Evolutionary conservation across 2,113 vertebrate genomes (phyloP), one percentile per base, ranked within the genome.

Genomic region (Verasper variegatus): DNA sequence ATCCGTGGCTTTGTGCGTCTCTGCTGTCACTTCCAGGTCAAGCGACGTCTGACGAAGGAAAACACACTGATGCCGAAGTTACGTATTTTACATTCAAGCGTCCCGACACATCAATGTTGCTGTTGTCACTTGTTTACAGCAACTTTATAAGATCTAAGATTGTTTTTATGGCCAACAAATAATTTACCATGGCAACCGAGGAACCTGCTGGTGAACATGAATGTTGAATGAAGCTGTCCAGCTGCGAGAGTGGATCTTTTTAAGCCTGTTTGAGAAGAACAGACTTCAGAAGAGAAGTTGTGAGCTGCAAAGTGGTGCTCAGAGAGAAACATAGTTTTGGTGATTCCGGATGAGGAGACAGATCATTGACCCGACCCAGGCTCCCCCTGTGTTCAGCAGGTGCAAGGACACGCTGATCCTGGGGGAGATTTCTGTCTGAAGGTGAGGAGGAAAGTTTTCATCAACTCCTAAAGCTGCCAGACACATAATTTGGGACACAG

Each of bases 401-500:
- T 64, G 40, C 45, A 65, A 27, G 24, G 69, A 71, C 80, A 58
- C 62, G 12, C 47, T 56, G 55, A 68, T 66, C 54, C 76, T 26
- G 24, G 65, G 59, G 23, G 20, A 79, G 72, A 69, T 60, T 61
- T 57, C 75, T 5, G 67, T 68, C 54, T 47, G 62, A 64, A 55
- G n/a, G 56, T 31, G 1, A 8, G 52, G 27, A 47, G 57, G 62
- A 74, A 66, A 10, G 61, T 64, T 84, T 76, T 15, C 37, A 52
- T 20, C 40, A 64, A 55, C 60, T 80, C 13, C 15, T 52, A 49
- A 69, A 74, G 15, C 24, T 23, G 52, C 45, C 40, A 58, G 54
- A 80, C 26, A 4, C 52, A 45, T 59, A n/a, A 78, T 80, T 66
- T 82, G 31, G 52, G 49, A 80, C 20, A 51, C 4, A 74, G 69